These are phyloP conservation scores for Apoda limacodes DNA, from an alignment of 2,888 invertebrate species.

Conservation along the genomic window DNA sequence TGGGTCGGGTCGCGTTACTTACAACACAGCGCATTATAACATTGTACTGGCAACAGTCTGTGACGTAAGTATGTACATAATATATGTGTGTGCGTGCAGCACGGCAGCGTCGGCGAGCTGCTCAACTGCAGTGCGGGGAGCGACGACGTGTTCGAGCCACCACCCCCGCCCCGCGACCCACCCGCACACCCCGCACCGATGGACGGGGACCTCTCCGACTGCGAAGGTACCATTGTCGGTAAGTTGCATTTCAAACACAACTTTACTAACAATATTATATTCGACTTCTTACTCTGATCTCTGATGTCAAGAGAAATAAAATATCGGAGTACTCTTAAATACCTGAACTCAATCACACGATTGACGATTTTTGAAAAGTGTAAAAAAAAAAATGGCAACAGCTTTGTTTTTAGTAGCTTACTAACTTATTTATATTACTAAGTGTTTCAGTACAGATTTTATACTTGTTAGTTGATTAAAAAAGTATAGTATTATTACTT, in stretches of 20 bases:
- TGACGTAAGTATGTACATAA: neutral
- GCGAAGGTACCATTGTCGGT: conserved; percentile 25
- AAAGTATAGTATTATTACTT: too few species aligned
- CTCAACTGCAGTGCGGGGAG: conserved; percentile 78
- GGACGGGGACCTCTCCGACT: conserved; percentile 14
- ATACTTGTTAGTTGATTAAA: too few species aligned
- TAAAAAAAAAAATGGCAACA: too few species aligned
- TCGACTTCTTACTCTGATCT: neutral
- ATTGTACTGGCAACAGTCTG: neutral
- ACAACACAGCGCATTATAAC: neutral
- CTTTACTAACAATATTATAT: neutral
- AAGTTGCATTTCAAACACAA: too few species aligned
- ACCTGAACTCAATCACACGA: too few species aligned
- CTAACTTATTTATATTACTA: too few species aligned
- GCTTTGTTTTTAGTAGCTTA: too few species aligned
- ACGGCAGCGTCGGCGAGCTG: conserved; percentile 72
- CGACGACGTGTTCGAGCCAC: conserved; percentile 75
- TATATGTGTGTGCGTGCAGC: conserved; percentile 24
- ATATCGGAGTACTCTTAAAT: too few species aligned
- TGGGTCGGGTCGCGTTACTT: neutral
- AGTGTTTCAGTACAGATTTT: too few species aligned
- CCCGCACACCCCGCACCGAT: conserved; percentile 15
- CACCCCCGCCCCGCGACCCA: conserved; percentile 17
- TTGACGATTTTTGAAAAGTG: too few species aligned
- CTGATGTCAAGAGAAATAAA: neutral